Conservation (phyloP, 2,113 vertebrate species). For the Zosterops borbonicus region DNA sequence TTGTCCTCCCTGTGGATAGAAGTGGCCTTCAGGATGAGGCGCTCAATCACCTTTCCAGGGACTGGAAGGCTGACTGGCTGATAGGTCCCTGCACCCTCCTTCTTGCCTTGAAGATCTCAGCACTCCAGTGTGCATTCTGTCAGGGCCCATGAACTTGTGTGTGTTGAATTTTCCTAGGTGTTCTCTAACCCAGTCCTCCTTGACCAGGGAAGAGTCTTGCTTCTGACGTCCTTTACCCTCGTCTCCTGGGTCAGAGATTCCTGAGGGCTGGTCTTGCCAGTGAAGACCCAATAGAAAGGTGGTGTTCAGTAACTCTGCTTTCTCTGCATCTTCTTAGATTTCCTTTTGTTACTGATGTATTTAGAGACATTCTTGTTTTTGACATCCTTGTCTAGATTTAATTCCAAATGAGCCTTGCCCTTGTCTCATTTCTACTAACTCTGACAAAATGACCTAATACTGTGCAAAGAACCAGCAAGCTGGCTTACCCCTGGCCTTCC, state of each 20-base stretch:
- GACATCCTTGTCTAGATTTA: not conserved
- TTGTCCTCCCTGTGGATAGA: not conserved
- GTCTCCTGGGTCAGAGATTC: not conserved
- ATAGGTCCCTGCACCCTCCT: not conserved
- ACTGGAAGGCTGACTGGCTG: not conserved
- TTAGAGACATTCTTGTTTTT: not conserved
- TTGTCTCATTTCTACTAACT: not conserved
- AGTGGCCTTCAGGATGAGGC: not conserved
- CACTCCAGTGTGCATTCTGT: accelerated
- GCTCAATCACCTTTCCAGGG: not conserved
- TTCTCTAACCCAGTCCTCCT: not conserved
- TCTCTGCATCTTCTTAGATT: not conserved
- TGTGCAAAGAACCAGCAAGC: accelerated
- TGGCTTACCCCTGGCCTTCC: not conserved
- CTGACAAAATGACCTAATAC: not conserved
- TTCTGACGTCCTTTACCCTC: not conserved
- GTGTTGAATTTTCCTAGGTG: not conserved
- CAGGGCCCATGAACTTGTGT: too few species aligned
- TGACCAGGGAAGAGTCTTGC: not conserved
- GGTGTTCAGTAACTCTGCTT: accelerated
- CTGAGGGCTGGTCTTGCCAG: not conserved
- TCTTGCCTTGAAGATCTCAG: not conserved
- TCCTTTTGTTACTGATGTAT: not conserved
- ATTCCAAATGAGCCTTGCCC: not conserved
- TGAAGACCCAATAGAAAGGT: not conserved